Base-by-base conservation (phyloP, 2,113 vertebrate genomes). In the Anguilla rostrata region DNA sequence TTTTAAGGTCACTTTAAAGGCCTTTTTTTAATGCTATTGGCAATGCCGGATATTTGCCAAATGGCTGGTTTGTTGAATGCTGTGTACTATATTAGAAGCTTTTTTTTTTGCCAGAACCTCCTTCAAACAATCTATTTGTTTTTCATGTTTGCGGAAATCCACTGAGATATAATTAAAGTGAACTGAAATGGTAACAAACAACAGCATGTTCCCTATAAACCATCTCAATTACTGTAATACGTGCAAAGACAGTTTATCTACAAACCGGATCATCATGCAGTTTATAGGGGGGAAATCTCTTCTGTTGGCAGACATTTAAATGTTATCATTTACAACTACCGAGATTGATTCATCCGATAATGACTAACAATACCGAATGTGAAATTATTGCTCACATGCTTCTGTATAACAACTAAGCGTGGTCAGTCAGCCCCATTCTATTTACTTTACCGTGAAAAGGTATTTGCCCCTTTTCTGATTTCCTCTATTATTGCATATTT, bases 171-270 rank as follows among this genome's bases (percentile, higher is more conserved):
- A 83, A 89, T 79, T 83, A 53, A 26, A 46, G 49, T 85, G 0
- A 75, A 34, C 34, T 63, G 78, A 78, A 56, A 41, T 49, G 83
- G 75, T 89, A 91, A 93, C 87, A 57, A 86, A 85, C 83, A 84
- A 86, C 89, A 86, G 78, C 57, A 71, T 86, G 89, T 43, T 29
- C 1, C 56, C 20, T 84, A 87, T 91, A 91, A 87, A 89, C 86
- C 75, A n/a, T 89, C 39, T 83, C 39, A 49, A 82, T 84, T 87
- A 40, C 46, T 57, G 41, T 86, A 57, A 43, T 75, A 82, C 89
- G 81, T 89, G 90, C 60, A 66, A 56, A 89, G 91, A 89, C 88
- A 91, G 41, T 88, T 92, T 88, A 91, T 91, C 78, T 78, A 80
- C 84, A 84, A 89, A 86, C 63, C 26, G 40, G 85, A 87, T 85